Conservation (phyloP, 1,140 invertebrate genomes). For the Drosophila ficusphila region DNA sequence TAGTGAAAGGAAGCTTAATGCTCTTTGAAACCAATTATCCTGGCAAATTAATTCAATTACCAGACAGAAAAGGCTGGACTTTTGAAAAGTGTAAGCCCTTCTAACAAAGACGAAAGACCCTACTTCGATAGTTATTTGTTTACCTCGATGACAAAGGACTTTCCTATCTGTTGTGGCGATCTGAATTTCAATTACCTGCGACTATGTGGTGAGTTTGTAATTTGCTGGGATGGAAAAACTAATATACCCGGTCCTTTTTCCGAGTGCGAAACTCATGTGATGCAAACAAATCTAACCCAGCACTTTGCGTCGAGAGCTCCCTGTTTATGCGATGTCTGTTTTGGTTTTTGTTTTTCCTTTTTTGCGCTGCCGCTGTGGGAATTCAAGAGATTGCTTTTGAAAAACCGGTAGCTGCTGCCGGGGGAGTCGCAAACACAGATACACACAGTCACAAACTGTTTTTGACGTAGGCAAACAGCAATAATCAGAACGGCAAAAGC, state of each 20-base stretch:
- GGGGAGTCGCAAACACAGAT: slow-evolving; percentile 20
- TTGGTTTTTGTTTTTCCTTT: slow-evolving; percentile 24
- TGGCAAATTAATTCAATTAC: slow-evolving; percentile 17
- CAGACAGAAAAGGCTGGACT: slow-evolving; percentile 2
- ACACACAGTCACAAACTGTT: slow-evolving; percentile 38
- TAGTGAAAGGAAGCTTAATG: neutral
- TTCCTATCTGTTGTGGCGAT: neutral
- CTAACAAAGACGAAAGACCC: neutral
- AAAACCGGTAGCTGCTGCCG: slow-evolving; percentile 45
- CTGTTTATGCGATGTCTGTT: slow-evolving; percentile 34
- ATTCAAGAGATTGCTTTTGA: slow-evolving; percentile 53
- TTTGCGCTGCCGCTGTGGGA: slow-evolving; percentile 34
- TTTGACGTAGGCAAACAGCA: slow-evolving; percentile 68
- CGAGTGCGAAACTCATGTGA: slow-evolving; percentile 1
- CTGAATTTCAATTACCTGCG: slow-evolving; percentile 11
- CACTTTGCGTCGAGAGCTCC: slow-evolving; percentile 11
- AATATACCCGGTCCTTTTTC: slow-evolving; percentile 1
- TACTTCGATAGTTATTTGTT: neutral
- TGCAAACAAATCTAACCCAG: slow-evolving; percentile 27
- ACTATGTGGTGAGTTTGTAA: neutral
- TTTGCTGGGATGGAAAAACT: neutral
- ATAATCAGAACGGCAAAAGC: slow-evolving; percentile 36
- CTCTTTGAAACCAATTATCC: slow-evolving; percentile 11
- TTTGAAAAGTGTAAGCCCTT: slow-evolving; percentile 5
- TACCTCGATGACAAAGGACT: neutral